These are phyloP conservation scores for Maniola jurtina DNA, from an alignment of 1,140 invertebrate species.

Conservation along the genomic window DNA sequence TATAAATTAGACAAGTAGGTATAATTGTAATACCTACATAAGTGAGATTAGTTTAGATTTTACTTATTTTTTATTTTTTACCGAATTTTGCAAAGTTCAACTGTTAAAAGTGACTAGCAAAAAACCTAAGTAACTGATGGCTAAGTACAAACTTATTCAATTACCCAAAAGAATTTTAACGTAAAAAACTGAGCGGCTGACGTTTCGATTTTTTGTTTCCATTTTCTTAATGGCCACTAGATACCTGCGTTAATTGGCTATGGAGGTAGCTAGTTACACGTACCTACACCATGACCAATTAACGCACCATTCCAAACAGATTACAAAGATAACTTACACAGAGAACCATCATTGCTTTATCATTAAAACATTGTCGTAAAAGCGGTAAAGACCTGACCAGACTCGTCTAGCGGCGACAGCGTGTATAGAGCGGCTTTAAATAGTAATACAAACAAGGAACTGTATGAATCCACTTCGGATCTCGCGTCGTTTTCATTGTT, in stretches of 20 bases:
- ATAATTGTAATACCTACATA: no score
- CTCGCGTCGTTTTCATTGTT: no score
- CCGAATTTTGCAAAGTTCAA: no score
- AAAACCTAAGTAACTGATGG: no score
- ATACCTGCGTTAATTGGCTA: not conserved
- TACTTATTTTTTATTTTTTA: no score
- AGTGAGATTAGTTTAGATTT: no score
- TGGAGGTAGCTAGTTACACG: not conserved
- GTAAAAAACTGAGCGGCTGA: not conserved
- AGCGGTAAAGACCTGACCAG: not conserved
- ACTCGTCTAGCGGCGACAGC: no score
- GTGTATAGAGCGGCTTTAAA: no score
- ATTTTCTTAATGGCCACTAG: not conserved
- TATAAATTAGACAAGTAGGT: no score
- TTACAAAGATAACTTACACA: not conserved
- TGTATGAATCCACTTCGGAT: no score
- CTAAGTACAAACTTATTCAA: not conserved
- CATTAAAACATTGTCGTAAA: conserved; percentile 24
- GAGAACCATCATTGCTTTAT: conserved; percentile 7
- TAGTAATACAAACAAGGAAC: no score
- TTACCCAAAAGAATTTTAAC: conserved; percentile 1
- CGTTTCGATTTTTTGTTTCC: not conserved
- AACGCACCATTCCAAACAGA: conserved; percentile 3
- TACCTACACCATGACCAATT: not conserved
- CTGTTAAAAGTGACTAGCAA: no score